These are phyloP conservation scores for Prosapia bicincta DNA, from an alignment of 2,888 invertebrate genomes.

Conservation along the genomic window DNA sequence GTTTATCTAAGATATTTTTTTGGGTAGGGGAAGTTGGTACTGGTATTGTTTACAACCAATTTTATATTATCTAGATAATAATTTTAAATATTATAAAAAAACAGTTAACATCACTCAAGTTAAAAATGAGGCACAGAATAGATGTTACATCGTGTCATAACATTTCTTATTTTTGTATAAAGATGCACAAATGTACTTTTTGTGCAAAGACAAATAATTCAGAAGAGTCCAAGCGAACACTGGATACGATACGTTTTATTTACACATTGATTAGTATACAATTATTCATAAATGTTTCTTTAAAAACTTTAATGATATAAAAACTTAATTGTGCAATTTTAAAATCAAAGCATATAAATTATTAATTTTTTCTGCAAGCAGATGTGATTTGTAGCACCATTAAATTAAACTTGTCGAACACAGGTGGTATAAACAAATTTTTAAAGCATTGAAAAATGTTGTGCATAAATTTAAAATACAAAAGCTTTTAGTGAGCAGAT, in stretches of 20 bases:
- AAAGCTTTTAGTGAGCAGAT: background rate
- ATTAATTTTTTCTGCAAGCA: background rate
- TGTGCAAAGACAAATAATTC: background rate
- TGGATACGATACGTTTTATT: background rate
- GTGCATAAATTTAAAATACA: background rate
- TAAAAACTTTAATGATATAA: background rate
- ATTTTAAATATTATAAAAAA: background rate
- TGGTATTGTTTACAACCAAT: too few relatives aligned
- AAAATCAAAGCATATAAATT: background rate
- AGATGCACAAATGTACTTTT: background rate
- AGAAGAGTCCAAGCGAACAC: background rate
- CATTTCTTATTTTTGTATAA: background rate
- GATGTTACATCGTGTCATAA: background rate
- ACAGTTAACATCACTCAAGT: background rate
- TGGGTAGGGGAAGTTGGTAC: background rate
- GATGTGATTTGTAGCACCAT: background rate
- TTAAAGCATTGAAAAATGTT: background rate
- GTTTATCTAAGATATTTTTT: background rate
- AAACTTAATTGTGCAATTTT: background rate
- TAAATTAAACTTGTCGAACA: background rate
- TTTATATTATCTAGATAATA: background rate
- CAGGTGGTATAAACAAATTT: background rate
- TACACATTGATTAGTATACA: background rate
- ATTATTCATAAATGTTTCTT: background rate
- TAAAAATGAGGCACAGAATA: background rate